A percentile compares a stretch with the other conserved stretches of the same genome.
Evolutionary conservation across 2,888 invertebrate genomes (phyloP).

Genomic region (Ennomos erosarius): DNA sequence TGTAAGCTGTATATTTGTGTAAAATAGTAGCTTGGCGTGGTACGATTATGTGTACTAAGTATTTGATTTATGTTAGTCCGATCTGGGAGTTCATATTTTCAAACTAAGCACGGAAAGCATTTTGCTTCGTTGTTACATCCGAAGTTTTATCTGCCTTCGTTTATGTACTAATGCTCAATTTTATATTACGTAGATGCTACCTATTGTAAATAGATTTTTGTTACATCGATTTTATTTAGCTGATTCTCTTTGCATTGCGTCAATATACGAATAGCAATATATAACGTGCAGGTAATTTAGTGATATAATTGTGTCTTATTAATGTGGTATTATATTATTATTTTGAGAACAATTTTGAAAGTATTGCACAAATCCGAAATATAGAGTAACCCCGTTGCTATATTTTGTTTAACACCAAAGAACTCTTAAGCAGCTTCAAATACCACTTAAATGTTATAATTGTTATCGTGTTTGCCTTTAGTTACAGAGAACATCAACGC

Average conservation of each 20-base stretch:
- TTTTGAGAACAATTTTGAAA: conserved; percentile 30
- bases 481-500: conserved; percentile 29
- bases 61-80: conserved; percentile 67
- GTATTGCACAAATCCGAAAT: conserved; percentile 38
- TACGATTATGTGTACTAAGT: conserved; percentile 80
- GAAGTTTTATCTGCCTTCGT: conserved; percentile 72
- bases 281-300: conserved; percentile 17
- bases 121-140: conserved; percentile 68
- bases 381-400: conserved; percentile 23
- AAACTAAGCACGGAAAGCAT: conserved; percentile 64
- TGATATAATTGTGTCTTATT: conserved; percentile 21
- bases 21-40: conserved; percentile 60
- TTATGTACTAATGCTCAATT: conserved; percentile 83
- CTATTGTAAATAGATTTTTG: conserved; percentile 73
- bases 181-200: conserved; percentile 64
- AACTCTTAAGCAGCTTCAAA: conserved; percentile 55
- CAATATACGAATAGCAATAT: conserved; percentile 22
- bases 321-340: conserved; percentile 21
- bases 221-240: conserved; percentile 66
- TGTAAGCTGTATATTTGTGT: conserved; percentile 79
- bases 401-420: conserved; percentile 65
- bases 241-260: conserved; percentile 30
- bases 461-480: conserved; percentile 30
- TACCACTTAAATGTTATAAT: conserved; percentile 23
- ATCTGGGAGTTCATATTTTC: conserved; percentile 58